Evolutionary conservation across 2,797 vertebrate species (phyloP).

Genomic region (Lemur catta): DNA sequence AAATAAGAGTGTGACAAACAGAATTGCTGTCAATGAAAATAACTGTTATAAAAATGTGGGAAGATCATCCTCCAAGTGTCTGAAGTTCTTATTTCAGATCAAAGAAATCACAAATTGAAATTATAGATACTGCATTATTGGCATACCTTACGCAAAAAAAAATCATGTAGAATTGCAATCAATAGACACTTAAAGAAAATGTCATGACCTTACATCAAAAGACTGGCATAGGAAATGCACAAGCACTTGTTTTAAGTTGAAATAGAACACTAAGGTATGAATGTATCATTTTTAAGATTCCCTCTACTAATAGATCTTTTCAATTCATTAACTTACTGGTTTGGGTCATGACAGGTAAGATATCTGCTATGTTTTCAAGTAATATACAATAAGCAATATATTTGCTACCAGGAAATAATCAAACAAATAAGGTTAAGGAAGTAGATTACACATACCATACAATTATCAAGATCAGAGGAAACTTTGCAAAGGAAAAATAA

Average conservation of each 20-base stretch:
- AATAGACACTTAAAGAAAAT: slow-evolving; percentile 39
- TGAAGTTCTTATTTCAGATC: slow-evolving; percentile 17
- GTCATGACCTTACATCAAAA: slow-evolving; percentile 8
- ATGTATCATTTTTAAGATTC: slow-evolving; percentile 5
- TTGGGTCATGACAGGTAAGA: not conserved
- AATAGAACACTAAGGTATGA: not conserved
- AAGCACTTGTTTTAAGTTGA: not conserved
- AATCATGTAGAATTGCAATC: not conserved
- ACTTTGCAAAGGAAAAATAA: not conserved
- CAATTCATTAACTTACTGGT: not conserved
- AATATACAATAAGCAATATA: not conserved
- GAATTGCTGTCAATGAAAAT: slow-evolving; percentile 33
- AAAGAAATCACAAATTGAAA: slow-evolving; percentile 40
- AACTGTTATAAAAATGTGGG: not conserved
- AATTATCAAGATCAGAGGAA: not conserved
- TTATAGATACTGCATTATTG: not conserved
- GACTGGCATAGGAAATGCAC: not conserved
- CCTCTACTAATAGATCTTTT: not conserved
- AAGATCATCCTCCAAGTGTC: not conserved
- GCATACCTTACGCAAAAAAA: not conserved
- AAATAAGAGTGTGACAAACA: not conserved
- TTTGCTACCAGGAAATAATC: not conserved
- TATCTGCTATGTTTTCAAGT: not conserved
- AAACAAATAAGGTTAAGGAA: not conserved
- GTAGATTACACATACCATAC: not conserved